Evolutionary conservation across 2,797 vertebrate genomes (phyloP), one percentile per base, ranked within the genome.

Genomic region (Odontamblyopus lacepedii): DNA sequence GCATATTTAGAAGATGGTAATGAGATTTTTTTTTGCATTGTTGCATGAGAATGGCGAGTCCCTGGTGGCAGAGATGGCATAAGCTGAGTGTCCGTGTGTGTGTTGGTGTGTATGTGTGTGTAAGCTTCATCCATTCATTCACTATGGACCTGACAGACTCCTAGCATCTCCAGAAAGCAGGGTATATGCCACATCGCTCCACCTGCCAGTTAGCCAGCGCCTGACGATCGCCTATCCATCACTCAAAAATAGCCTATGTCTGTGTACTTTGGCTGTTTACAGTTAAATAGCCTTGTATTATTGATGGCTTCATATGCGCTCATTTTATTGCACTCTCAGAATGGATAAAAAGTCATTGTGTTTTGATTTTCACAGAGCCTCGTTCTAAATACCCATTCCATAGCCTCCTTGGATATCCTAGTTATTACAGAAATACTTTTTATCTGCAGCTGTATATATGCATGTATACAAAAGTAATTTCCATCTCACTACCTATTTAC

Each of bases 1-100:
- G 97, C 96, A 98, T 99, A 98, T 98, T 98, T 98, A 99, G 95
- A 88, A 92, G 95, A 99, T 99, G 97, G 92, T 98, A 99, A 99
- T 99, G 95, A 98, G 95, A 89, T 90, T 95, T 96, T 61, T 23
- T 96, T 98, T 98, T 98, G 96, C 96, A 97, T 99, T 96, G 96
- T 97, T 96, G 97, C 96, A 96, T 96, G 95, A 96, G 97, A 96
- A 96, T 96, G 92, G 94, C 88, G 92, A 91, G 94, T 95, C 95
- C 95, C 95, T 93, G 85, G 91, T 93, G 91, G 94, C 92, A 87
- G 85, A 86, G 91, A 93, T 81, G 92, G 86, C 89, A 92, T 91
- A 92, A 86, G 89, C 90, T 92, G 90, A 93, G 87, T 89, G 89
- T 85, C 84, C 78, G 15, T 87, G 65, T 81, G 74, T 72, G 59